These are phyloP conservation scores for Strongylocentrotus purpuratus DNA, from an alignment of 35 echinoderm and acorn worm genomes.

Conservation along the genomic window DNA sequence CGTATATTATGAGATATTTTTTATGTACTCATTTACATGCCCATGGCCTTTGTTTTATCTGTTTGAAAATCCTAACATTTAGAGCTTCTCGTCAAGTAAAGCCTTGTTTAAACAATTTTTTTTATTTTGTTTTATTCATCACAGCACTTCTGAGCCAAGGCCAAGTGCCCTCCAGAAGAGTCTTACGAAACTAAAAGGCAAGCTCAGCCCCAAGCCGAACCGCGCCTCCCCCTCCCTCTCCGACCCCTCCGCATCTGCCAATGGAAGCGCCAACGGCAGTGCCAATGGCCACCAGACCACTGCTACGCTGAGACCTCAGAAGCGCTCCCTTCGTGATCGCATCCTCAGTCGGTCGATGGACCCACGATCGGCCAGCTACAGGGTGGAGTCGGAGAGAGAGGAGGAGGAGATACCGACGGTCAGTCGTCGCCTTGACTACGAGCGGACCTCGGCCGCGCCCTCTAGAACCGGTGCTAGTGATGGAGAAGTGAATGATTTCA, in stretches of 20 bases:
- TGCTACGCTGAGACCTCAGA: background rate
- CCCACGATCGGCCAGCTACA: slow-evolving; percentile 1
- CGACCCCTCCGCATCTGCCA: background rate
- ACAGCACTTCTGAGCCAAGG: slow-evolving; percentile 31
- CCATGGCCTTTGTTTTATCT: too few relatives aligned
- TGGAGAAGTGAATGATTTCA: slow-evolving; percentile 29
- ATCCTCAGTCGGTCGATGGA: slow-evolving; percentile 4
- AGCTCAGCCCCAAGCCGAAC: slow-evolving; percentile 43
- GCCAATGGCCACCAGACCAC: background rate
- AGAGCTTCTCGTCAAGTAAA: too few relatives aligned
- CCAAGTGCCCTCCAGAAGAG: slow-evolving; percentile 46
- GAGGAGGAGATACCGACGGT: slow-evolving; percentile 31
- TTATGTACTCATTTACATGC: too few relatives aligned
- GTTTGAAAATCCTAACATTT: too few relatives aligned
- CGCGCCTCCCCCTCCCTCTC: slow-evolving; percentile 27
- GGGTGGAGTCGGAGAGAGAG: slow-evolving; percentile 28
- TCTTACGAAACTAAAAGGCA: slow-evolving; percentile 42
- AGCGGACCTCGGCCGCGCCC: background rate
- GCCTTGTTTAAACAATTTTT: too few relatives aligned
- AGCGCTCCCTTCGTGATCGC: slow-evolving; percentile 20
- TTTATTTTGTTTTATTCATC: background rate
- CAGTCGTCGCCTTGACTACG: slow-evolving; percentile 32
- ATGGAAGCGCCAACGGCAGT: background rate
- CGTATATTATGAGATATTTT: too few relatives aligned
- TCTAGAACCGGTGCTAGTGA: background rate